A percentile compares a stretch with the other conserved stretches of the same genome.
Conservation (phyloP, 2,113 vertebrate species). For the Lathamus discolor region DNA sequence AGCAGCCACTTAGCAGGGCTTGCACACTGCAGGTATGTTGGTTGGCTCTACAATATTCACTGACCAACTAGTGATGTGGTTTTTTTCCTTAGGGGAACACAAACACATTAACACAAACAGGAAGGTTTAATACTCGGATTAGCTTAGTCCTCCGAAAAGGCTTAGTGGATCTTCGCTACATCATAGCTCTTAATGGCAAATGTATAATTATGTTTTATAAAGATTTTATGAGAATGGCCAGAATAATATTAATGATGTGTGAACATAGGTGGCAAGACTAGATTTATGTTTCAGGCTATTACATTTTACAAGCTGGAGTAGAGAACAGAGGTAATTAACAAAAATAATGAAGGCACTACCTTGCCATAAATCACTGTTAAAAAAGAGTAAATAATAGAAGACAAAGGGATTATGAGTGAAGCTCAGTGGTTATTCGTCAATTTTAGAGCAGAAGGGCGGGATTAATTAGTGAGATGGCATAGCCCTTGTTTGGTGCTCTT, state of each 20-base stretch:
- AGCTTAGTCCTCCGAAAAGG: neutral
- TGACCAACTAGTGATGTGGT: neutral
- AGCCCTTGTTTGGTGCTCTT: neutral
- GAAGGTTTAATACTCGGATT: neutral
- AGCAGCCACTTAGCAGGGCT: neutral
- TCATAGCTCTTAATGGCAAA: neutral
- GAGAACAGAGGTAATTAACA: conserved; percentile 62
- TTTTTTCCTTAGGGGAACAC: neutral
- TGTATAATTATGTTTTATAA: conserved; percentile 28
- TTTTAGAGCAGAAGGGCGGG: conserved; percentile 22
- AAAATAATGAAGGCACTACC: conserved; percentile 61
- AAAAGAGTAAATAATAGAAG: conserved; percentile 69
- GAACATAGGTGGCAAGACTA: conserved; percentile 32
- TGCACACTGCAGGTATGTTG: no score
- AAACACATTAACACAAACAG: neutral
- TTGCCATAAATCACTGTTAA: conserved; percentile 59
- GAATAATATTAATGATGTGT: conserved; percentile 41
- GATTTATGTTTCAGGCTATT: conserved; percentile 66
- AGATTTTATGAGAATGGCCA: conserved; percentile 52
- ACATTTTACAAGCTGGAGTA: conserved; percentile 55
- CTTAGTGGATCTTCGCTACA: neutral
- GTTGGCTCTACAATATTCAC: neutral
- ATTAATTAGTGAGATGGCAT: conserved; percentile 36
- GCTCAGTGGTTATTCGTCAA: conserved; percentile 33
- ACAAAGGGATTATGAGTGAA: conserved; percentile 57